Conservation (phyloP, 2,113 vertebrate species). For the Passerina amoena region DNA sequence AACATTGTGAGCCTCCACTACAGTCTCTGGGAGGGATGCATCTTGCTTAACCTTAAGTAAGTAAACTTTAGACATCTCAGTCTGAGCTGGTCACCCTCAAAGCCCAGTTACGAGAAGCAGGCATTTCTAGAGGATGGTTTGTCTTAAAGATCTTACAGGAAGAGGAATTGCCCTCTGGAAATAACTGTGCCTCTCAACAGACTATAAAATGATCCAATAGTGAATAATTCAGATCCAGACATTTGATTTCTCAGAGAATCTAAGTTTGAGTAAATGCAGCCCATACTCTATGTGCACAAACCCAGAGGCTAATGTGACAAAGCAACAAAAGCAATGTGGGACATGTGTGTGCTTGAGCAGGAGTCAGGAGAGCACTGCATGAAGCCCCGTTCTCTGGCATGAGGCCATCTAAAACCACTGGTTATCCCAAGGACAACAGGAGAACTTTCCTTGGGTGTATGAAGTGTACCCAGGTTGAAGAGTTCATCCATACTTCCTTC, state of each 20-base stretch:
- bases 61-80: not conserved
- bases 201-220: not conserved
- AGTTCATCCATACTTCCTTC: not conserved
- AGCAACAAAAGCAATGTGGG: not conserved
- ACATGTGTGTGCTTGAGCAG: not conserved
- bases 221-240: not conserved
- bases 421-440: not conserved
- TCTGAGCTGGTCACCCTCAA: not conserved
- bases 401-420: not conserved
- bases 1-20: not conserved
- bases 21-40: not conserved
- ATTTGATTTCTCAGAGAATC: not conserved
- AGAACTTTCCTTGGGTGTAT: not conserved
- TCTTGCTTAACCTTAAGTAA: not conserved
- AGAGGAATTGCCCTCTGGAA: not conserved
- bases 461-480: not conserved
- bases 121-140: not conserved
- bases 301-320: not conserved
- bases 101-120: not conserved
- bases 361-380: not conserved
- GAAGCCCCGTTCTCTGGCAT: fast-evolving
- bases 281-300: not conserved
- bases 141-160: not conserved
- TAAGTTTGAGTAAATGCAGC: not conserved
- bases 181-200: not conserved